Conservation (phyloP, 2,113 vertebrate genomes). For the Lathamus discolor region DNA sequence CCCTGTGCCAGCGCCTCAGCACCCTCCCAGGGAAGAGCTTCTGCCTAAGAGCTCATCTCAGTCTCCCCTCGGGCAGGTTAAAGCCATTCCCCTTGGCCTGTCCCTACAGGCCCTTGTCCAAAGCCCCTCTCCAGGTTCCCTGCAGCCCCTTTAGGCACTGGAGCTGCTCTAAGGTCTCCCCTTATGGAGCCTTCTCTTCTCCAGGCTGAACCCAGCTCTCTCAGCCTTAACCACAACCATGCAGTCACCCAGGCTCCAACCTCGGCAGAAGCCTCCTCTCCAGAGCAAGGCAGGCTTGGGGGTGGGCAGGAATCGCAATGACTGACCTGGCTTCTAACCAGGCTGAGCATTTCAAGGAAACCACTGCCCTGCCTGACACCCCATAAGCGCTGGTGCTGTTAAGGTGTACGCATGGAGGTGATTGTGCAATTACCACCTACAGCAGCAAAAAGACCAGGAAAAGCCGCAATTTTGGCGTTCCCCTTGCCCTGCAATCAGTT, state of each 20-base stretch:
- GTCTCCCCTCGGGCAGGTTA: too few species aligned
- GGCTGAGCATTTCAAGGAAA: fast-evolving
- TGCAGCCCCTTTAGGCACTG: too few species aligned
- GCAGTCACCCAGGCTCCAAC: not conserved
- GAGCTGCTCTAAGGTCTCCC: too few species aligned
- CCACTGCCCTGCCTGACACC: fast-evolving
- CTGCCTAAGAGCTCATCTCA: too few species aligned
- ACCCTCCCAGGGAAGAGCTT: too few species aligned
- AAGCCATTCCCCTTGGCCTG: too few species aligned
- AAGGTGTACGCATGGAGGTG: fast-evolving
- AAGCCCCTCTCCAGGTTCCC: too few species aligned
- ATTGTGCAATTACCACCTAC: fast-evolving
- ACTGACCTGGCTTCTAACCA: fast-evolving
- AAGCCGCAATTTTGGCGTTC: fast-evolving
- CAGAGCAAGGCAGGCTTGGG: fast-evolving
- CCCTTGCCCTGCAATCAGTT: fast-evolving
- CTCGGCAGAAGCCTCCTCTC: fast-evolving
- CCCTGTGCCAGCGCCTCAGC: too few species aligned
- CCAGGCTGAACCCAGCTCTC: too few species aligned
- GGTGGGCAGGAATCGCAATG: fast-evolving
- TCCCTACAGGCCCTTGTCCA: too few species aligned
- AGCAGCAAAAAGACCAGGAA: not conserved
- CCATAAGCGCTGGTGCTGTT: fast-evolving
- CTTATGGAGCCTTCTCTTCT: too few species aligned
- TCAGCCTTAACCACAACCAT: fast-evolving